These are phyloP conservation scores for Amazona ochrocephala DNA, from an alignment of 2,797 vertebrate species.

Conservation along the genomic window DNA sequence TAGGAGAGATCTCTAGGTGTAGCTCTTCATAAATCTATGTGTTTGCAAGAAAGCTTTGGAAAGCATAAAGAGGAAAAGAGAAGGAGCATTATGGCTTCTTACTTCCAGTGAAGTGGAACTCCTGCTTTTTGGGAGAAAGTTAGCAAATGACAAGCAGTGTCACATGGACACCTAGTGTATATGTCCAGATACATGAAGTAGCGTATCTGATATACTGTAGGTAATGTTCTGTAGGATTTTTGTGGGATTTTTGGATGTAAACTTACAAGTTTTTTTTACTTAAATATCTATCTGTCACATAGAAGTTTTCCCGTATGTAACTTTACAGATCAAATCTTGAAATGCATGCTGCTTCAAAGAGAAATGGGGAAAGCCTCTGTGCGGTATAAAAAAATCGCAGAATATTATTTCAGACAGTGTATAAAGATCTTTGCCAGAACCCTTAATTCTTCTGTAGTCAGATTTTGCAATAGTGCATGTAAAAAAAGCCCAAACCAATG, in stretches of 20 bases:
- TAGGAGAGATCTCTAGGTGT: constrained; percentile 23
- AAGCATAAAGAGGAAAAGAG: not conserved
- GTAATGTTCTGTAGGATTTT: not conserved
- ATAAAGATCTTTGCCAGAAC: not conserved
- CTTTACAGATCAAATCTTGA: not conserved
- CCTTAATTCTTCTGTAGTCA: not conserved
- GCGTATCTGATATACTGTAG: not conserved
- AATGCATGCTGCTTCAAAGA: not conserved
- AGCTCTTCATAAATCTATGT: constrained; percentile 2
- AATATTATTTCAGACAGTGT: not conserved
- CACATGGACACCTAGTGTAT: not conserved
- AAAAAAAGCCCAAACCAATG: not conserved
- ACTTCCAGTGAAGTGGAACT: not conserved
- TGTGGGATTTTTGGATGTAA: not conserved
- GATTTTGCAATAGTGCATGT: not conserved
- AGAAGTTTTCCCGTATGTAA: not conserved
- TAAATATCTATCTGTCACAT: not conserved
- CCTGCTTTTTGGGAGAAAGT: not conserved
- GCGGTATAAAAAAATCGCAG: not conserved
- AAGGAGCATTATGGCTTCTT: not conserved
- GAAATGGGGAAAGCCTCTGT: not conserved
- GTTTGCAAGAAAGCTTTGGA: not conserved
- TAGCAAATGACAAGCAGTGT: not conserved
- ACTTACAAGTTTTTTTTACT: not conserved
- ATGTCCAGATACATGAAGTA: not conserved